These are phyloP conservation scores for Melikaiella ostensackeni DNA, from an alignment of 2,888 invertebrate species.

Conservation along the genomic window DNA sequence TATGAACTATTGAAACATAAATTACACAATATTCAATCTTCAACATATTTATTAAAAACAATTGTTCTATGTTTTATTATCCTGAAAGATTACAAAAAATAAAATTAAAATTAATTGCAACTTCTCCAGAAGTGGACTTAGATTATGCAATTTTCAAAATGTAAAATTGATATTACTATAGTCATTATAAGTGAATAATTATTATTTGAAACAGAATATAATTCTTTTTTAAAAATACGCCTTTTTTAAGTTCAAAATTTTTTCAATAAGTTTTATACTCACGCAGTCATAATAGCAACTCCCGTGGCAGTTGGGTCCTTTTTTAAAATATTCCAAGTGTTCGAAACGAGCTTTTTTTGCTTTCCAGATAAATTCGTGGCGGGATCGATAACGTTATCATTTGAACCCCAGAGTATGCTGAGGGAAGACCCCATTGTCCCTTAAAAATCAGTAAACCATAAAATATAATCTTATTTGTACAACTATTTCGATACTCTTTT, in stretches of 20 bases:
- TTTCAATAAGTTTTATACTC: constrained; percentile 60
- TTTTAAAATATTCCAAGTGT: constrained; percentile 77
- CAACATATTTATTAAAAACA: not conserved
- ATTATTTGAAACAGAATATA: no score
- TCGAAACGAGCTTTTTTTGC: constrained; percentile 76
- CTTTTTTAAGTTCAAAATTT: not conserved
- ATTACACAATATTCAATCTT: not conserved
- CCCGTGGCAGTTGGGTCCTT: constrained; percentile 77
- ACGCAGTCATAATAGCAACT: constrained; percentile 77
- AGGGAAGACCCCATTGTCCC: constrained; percentile 65
- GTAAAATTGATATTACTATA: no score
- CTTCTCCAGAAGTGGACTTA: no score
- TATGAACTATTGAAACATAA: not conserved
- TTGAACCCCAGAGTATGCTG: constrained; percentile 63
- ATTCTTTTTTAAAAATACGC: no score
- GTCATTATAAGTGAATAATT: no score
- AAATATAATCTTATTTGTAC: not conserved
- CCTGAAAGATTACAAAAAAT: no score
- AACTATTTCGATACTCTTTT: not conserved
- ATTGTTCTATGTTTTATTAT: no score
- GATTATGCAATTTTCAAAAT: no score
- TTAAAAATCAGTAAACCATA: not conserved
- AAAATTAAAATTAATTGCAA: no score
- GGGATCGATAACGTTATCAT: constrained; percentile 70
- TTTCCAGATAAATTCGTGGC: constrained; percentile 76